Base-by-base conservation (phyloP, 2,888 invertebrate species). In the Trachelus tabidus region DNA sequence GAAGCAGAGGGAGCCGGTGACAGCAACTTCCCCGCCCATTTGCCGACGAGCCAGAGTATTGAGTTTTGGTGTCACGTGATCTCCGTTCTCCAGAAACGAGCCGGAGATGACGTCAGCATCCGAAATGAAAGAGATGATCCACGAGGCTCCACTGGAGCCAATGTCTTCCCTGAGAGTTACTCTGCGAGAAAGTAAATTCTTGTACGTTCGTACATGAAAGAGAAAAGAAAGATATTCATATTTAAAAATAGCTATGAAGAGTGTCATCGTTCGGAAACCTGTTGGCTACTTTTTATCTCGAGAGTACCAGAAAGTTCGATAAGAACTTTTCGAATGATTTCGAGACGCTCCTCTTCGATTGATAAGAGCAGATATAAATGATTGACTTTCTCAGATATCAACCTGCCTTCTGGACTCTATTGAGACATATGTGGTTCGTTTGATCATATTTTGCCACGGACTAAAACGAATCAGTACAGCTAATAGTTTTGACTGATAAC, bases 41-140 rank as follows among this genome's bases (percentile, higher is more conserved):
- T 81, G 84, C 73, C 78, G 69, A 73, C 37, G 34, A 35, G 74
- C 81, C 76, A 69, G 78, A 74, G 85, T 85, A 86, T 86, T 81
- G 86, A 85, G 85, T 83, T 84, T 81, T 87, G 84, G 73, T 76
- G 81, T 77, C 86, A 86, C 85, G 86, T 84, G 86, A 87, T 82
- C 87, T 84, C 83, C 86, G 86, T 87, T 86, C 86, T 87, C 87
- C 86, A 84, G 79, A 31, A 33, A 79, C 76, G 75, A 81, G 68
- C 79, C 80, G 78, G 76, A 78, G 80, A 31, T 80, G 76, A 79
- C 76, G 73, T 79, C 77, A 79, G 71, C 71, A 56, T 23, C 56
- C 56, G 23, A 56, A 56, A 23, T 6, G 23, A 56, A 56, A 56
- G 56, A 31, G 71, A 71, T 33, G 33, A 33, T 71, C 71, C 31